Evolutionary conservation across 2,888 invertebrate species (phyloP), one percentile per base, ranked within the genome.

Genomic region (Griposia aprilina): DNA sequence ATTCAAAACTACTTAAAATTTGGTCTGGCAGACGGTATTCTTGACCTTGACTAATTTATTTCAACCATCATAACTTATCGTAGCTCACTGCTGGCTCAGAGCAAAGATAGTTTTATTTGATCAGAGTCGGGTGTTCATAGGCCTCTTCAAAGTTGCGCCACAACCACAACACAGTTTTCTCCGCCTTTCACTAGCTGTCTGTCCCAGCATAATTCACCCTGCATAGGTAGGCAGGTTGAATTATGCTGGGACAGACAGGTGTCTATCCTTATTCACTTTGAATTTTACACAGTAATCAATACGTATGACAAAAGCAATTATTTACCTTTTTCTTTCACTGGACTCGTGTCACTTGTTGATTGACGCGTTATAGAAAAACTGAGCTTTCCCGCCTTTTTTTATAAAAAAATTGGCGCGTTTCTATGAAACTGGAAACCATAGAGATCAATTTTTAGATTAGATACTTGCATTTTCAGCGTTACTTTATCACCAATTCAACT

Each of bases 361-460:
- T 30, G 23, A 23, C 13, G 20, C 4, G 48, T n/a, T 36, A 11
- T 11, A 45, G 8, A n/a, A 30, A 59, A 66, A 66, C 20, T 82
- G 36, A 48, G 30, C 6, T 36, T 68, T 80, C 62, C 83, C 80
- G 83, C 80, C 67, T 7, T 45, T 30, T 77, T 77, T 63, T 36
- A 1, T 1, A 6, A 17, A 36, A 36, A 76, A 66, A 55, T 50
- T 79, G 50, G 66, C 80, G 81, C 68, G 50, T 17, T 45, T 57
- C 7, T 20, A 17, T 0, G 17, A 45, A 45, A 45, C 5, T 17
- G 5, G 11, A 36, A 65, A 59, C 83, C 83, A 83, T 63, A 83
- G 68, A 63, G 63, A 50, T 15, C 1, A 15, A 50, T 0, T 66
- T 20, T 62, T 15, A 30, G 15, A n/a, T 41, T n/a, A 45, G 26